These are phyloP conservation scores for Canis aureus DNA, from an alignment of 2,113 vertebrate genomes.

Conservation along the genomic window DNA sequence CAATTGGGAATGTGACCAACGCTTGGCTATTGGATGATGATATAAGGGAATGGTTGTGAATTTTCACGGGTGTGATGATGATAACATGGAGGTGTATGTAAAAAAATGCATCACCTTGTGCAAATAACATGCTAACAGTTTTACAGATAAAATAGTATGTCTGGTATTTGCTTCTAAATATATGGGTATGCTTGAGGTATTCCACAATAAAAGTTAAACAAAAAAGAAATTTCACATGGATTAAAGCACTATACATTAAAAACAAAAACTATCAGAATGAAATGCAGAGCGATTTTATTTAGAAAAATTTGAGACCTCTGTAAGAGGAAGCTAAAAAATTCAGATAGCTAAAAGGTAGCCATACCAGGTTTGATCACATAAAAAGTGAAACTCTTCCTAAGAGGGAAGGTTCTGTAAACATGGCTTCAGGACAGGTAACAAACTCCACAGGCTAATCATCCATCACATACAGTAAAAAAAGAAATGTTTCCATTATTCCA, in stretches of 20 bases:
- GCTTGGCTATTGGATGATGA: not conserved
- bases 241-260: not conserved
- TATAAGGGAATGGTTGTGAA: not conserved
- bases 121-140: not conserved
- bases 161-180: not conserved
- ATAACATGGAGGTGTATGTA: not conserved
- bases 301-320: not conserved
- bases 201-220: not conserved
- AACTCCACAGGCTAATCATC: not conserved
- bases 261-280: not conserved
- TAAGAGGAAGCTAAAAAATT: not conserved
- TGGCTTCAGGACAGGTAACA: not conserved
- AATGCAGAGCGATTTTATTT: not conserved
- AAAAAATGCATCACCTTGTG: not conserved
- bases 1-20: not conserved
- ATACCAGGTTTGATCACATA: not conserved
- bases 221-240: not conserved
- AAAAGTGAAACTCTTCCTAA: not conserved
- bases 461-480: not conserved
- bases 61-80: not conserved
- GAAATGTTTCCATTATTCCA: not conserved
- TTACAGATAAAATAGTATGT: not conserved
- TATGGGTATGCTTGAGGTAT: not conserved
- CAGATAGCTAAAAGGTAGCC: not conserved
- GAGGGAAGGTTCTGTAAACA: not conserved